Evolutionary conservation across 2,888 invertebrate species (phyloP).

Genomic region (Osmoderma eremita): DNA sequence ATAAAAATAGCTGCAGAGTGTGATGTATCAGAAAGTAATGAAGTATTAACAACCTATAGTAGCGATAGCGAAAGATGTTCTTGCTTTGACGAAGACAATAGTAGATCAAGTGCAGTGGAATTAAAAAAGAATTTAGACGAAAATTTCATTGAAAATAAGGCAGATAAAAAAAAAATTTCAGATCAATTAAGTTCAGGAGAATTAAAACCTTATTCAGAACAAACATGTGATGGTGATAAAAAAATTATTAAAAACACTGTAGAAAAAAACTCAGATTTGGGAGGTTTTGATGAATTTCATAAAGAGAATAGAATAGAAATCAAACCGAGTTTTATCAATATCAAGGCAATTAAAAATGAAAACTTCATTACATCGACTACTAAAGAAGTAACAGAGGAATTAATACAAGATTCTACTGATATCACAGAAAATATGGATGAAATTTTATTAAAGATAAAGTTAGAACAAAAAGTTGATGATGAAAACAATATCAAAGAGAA

Average conservation of each 20-base stretch:
- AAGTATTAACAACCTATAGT: neutral
- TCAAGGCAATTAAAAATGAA: no score
- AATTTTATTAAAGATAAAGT: no score
- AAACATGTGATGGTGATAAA: conserved; percentile 33
- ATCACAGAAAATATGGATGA: no score
- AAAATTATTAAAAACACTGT: neutral
- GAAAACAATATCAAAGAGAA: neutral
- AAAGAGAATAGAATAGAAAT: conserved; percentile 41
- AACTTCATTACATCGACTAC: no score
- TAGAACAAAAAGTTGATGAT: neutral
- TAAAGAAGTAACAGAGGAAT: no score
- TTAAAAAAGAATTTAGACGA: neutral
- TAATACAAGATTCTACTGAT: no score
- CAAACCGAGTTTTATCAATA: conserved; percentile 19
- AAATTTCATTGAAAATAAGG: neutral
- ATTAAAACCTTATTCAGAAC: conserved; percentile 43
- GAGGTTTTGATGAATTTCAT: conserved; percentile 15
- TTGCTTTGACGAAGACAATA: conserved; percentile 7
- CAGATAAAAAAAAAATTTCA: no score
- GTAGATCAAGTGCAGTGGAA: neutral
- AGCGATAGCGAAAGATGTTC: conserved; percentile 25
- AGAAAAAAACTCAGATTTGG: neutral
- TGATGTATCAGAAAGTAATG: neutral
- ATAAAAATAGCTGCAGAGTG: neutral
- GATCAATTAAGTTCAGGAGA: conserved; percentile 19